phyloP scores from a whole-genome alignment of 2,113 vertebrate species.

The Ptychochromis oligacanthus region DNA sequence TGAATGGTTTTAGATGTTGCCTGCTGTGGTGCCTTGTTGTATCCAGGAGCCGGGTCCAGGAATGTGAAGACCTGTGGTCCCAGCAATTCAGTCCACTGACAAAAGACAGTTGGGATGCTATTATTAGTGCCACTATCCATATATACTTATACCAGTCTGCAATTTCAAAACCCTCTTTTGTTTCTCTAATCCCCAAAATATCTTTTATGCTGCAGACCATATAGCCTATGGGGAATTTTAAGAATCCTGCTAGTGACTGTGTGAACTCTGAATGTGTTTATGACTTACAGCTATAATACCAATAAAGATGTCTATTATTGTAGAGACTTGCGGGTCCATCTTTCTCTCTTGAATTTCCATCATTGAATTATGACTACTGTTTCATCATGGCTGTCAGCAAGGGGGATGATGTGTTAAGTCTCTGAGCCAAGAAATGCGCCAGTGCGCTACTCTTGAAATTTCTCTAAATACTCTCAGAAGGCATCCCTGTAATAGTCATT shows the following conservation, averaged over 20 bases:
- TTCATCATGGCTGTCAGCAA: slow-evolving; percentile 26
- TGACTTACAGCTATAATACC: slow-evolving; percentile 45
- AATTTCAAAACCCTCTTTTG: slow-evolving; percentile 34
- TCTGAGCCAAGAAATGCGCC: neutral
- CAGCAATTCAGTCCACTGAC: slow-evolving; percentile 43
- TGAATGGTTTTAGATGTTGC: slow-evolving; percentile 46
- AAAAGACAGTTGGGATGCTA: slow-evolving; percentile 68
- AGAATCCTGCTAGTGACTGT: slow-evolving; percentile 38
- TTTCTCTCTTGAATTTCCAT: neutral
- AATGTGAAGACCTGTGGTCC: slow-evolving; percentile 76
- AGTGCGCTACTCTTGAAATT: neutral
- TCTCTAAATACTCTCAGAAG: slow-evolving; percentile 36
- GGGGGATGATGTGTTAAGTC: slow-evolving; percentile 4
- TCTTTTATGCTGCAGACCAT: slow-evolving; percentile 49
- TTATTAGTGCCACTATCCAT: slow-evolving; percentile 53
- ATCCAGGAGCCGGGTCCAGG: slow-evolving; percentile 71
- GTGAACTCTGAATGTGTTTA: slow-evolving; percentile 60
- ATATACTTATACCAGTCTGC: slow-evolving; percentile 35
- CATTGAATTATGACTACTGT: slow-evolving; percentile 3
- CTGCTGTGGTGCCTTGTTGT: slow-evolving; percentile 68
- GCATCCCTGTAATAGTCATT: slow-evolving; percentile 30
- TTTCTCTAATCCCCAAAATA: slow-evolving; percentile 45
- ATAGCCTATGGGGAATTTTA: neutral
- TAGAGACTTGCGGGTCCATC: slow-evolving; percentile 3
- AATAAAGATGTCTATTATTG: slow-evolving; percentile 73